These are phyloP conservation scores for Planiliza haematocheilus DNA, from an alignment of 2,113 vertebrate species.

Conservation along the genomic window DNA sequence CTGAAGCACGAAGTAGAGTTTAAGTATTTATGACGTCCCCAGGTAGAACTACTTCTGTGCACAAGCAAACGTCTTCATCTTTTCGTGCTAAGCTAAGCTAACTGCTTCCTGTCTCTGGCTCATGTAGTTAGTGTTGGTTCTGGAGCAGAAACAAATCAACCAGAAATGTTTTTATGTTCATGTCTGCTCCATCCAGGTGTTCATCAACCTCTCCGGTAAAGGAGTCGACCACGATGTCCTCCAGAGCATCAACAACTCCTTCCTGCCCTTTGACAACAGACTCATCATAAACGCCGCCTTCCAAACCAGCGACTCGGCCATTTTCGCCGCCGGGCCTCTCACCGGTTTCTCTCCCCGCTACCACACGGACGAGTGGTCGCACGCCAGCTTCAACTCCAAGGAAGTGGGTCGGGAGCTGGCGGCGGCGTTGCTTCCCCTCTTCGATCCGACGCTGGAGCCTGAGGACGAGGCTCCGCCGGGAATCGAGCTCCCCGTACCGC, in stretches of 20 bases:
- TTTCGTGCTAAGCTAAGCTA: too few species aligned
- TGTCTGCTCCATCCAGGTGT: constrained; percentile 78
- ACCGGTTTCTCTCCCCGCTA: constrained; percentile 91
- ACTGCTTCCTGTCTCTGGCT: too few species aligned
- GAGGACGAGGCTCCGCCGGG: constrained; percentile 46
- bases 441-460: constrained; percentile 85
- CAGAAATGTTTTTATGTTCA: too few species aligned
- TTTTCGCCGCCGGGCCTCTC: constrained; percentile 90
- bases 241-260: constrained; percentile 85
- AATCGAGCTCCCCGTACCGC: constrained; percentile 82
- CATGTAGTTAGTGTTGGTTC: too few species aligned
- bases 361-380: constrained; percentile 85
- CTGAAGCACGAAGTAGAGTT: too few species aligned
- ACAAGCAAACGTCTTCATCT: too few species aligned
- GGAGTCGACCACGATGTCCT: constrained; percentile 88
- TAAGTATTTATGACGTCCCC: too few species aligned
- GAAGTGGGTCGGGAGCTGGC: constrained; percentile 92
- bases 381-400: constrained; percentile 88
- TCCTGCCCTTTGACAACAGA: constrained; percentile 89
- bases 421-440: constrained; percentile 82
- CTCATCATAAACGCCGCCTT: constrained; percentile 89
- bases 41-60: too few species aligned
- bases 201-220: constrained; percentile 88
- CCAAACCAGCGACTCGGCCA: constrained; percentile 85
- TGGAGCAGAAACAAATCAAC: too few species aligned